Percentiles rank a stretch among this genome's conserved stretches.
Evolutionary conservation across 2,888 invertebrate genomes (phyloP).

Genomic region (Fragum sueziense): DNA sequence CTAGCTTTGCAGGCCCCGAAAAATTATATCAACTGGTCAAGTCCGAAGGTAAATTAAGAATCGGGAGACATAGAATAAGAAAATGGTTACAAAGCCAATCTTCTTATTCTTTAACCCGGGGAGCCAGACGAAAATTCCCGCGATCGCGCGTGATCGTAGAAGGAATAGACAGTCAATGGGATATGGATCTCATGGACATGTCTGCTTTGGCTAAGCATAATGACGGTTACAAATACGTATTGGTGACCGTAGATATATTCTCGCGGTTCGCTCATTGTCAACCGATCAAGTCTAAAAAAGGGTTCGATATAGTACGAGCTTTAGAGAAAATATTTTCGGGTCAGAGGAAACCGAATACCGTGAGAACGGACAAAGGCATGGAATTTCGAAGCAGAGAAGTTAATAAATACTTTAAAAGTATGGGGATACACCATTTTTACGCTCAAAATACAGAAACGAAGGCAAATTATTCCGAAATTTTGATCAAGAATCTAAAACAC

Average conservation of each 20-base stretch:
- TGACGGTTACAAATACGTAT: slow-evolving; percentile 29
- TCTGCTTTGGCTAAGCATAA: slow-evolving; percentile 18
- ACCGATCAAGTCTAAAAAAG: slow-evolving; percentile 45
- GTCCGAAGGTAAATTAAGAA: slow-evolving; percentile 22
- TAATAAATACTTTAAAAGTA: slow-evolving; percentile 15
- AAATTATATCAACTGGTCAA: slow-evolving; percentile 43
- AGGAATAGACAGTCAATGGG: slow-evolving; percentile 48
- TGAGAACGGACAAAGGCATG: slow-evolving; percentile 34
- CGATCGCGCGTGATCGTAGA: slow-evolving; percentile 31
- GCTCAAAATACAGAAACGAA: slow-evolving; percentile 40
- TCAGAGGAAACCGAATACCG: slow-evolving; percentile 34
- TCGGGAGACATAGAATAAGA: slow-evolving; percentile 32
- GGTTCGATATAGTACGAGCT: slow-evolving; percentile 17
- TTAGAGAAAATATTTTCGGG: slow-evolving; percentile 31
- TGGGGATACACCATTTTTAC: slow-evolving; percentile 30
- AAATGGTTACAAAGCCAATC: slow-evolving; percentile 52
- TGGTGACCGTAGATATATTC: slow-evolving; percentile 41
- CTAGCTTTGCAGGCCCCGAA: slow-evolving; percentile 33
- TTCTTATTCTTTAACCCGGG: slow-evolving; percentile 40
- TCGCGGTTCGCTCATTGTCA: slow-evolving; percentile 26
- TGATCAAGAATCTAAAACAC: slow-evolving; percentile 24
- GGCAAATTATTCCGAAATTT: slow-evolving; percentile 39
- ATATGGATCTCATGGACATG: slow-evolving; percentile 43
- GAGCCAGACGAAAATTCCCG: slow-evolving; percentile 23
- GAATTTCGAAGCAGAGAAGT: slow-evolving; percentile 37